Conservation (phyloP, 1,140 invertebrate genomes). For the Papilio machaon region DNA sequence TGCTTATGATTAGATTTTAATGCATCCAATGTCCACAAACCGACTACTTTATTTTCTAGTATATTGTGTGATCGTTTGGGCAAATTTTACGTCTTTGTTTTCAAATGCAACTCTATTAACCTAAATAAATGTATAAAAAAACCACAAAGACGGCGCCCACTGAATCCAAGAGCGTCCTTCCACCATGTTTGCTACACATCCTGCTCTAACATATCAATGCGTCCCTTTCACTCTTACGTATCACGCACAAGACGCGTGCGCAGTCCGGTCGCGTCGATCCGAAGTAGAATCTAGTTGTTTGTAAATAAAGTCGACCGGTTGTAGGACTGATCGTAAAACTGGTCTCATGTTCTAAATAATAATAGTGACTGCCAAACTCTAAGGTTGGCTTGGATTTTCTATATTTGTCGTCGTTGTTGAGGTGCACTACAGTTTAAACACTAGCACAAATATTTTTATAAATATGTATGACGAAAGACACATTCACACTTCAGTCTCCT, state of each 20-base stretch:
- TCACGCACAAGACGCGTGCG: slow-evolving; percentile 59
- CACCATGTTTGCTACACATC: slow-evolving; percentile 65
- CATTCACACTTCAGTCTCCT: not conserved
- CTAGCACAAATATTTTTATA: not conserved
- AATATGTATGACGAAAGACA: slow-evolving; percentile 2
- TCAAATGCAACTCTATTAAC: slow-evolving; percentile 25
- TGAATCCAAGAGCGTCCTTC: slow-evolving; percentile 34
- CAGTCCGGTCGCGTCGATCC: slow-evolving; percentile 35
- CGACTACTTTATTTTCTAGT: not conserved
- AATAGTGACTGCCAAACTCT: slow-evolving; percentile 16
- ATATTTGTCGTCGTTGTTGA: slow-evolving; percentile 3
- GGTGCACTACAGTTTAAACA: not conserved
- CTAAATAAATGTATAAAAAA: slow-evolving; percentile 40
- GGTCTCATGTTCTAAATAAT: slow-evolving; percentile 20
- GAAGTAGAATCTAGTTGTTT: slow-evolving; percentile 24
- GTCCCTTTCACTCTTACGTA: slow-evolving; percentile 51
- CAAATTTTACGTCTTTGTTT: not conserved
- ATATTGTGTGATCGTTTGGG: not conserved
- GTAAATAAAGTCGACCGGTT: slow-evolving; percentile 44
- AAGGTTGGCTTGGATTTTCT: not conserved
- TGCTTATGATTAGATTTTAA: slow-evolving; percentile 25
- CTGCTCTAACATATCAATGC: slow-evolving; percentile 45
- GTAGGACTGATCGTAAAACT: slow-evolving; percentile 28
- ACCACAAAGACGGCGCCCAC: slow-evolving; percentile 51
- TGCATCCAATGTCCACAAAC: not conserved